Conservation (phyloP, 2,113 vertebrate species). For the Psittacus erithacus region DNA sequence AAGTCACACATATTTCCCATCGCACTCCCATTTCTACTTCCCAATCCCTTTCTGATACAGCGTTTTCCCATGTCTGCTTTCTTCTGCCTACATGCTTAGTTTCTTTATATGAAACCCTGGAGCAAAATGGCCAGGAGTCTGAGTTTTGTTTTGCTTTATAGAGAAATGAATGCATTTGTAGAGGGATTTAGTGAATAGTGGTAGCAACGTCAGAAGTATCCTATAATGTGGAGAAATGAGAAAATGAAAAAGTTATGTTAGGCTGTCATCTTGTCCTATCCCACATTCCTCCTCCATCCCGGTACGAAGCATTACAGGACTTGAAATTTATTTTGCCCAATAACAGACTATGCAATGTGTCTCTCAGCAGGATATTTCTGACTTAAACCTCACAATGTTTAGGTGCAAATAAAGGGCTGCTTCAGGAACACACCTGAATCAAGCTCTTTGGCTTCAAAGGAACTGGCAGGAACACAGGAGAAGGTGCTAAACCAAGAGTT, state of each 20-base stretch:
- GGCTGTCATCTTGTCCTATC: not conserved
- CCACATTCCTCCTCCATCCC: not conserved
- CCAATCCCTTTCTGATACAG: accelerated
- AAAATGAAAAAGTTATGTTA: not conserved
- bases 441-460: not conserved
- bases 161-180: not conserved
- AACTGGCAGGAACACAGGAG: not conserved
- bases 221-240: not conserved
- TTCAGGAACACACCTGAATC: not conserved
- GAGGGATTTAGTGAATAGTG: not conserved
- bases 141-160: not conserved
- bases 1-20: not conserved
- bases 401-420: not conserved
- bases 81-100: not conserved
- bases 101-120: not conserved
- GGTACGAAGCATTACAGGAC: not conserved
- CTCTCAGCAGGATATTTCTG: not conserved
- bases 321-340: not conserved
- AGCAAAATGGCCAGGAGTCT: not conserved
- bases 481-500: not conserved
- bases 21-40: not conserved
- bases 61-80: not conserved
- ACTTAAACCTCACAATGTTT: not conserved
- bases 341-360: not conserved
- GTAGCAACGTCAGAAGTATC: not conserved